Conservation (phyloP, 2,888 invertebrate genomes). For the Myopa tessellatipennis region DNA sequence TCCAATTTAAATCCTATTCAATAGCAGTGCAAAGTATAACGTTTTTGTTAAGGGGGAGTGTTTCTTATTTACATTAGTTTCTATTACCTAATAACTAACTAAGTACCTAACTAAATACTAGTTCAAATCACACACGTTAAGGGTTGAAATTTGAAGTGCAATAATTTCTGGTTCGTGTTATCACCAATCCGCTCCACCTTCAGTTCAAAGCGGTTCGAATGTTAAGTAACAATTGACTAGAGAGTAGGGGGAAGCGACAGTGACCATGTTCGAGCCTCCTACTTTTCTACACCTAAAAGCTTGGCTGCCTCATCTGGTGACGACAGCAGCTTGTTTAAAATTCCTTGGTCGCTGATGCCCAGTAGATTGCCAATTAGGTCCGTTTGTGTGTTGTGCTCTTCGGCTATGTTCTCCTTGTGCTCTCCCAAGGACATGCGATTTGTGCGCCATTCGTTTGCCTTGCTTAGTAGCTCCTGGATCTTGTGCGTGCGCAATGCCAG, state of each 20-base stretch:
- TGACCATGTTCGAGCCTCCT: conserved; percentile 42
- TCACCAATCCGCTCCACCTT: neutral
- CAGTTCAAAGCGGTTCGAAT: neutral
- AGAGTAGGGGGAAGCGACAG: conserved; percentile 28
- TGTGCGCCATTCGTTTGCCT: conserved; percentile 62
- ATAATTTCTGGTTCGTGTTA: neutral
- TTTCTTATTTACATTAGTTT: conserved; percentile 3
- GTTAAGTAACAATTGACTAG: conserved; percentile 46
- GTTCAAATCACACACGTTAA: neutral
- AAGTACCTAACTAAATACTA: neutral
- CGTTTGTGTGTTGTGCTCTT: conserved; percentile 50
- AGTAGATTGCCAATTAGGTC: conserved; percentile 90
- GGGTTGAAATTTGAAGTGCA: neutral
- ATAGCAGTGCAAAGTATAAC: neutral
- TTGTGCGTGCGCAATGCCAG: conserved; percentile 58
- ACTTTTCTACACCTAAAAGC: conserved; percentile 83
- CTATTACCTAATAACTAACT: neutral
- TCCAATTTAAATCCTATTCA: neutral
- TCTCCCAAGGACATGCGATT: conserved; percentile 57
- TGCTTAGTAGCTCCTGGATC: conserved; percentile 63
- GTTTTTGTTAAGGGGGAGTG: neutral
- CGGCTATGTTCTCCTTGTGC: conserved; percentile 63
- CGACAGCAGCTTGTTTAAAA: conserved; percentile 86
- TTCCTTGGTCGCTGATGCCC: conserved; percentile 86
- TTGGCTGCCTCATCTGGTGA: conserved; percentile 88